Conservation (phyloP, 2,113 vertebrate species). For the Carassius auratus region DNA sequence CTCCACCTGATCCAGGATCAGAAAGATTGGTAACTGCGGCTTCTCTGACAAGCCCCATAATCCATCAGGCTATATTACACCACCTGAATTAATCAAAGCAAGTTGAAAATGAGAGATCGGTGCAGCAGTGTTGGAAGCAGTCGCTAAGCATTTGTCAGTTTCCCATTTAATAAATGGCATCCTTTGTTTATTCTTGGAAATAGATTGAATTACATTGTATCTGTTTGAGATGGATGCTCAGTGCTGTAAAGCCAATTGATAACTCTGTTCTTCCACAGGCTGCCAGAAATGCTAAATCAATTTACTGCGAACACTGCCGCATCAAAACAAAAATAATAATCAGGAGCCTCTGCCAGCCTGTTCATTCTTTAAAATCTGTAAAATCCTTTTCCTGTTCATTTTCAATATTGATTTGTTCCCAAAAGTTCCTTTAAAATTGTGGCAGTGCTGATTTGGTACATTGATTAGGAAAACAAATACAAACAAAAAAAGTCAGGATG, state of each 20-base stretch:
- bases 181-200: conserved; percentile 37
- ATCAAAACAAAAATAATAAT: conserved; percentile 49
- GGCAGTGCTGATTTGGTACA: not conserved
- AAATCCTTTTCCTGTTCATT: conserved; percentile 27
- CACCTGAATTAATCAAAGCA: conserved; percentile 39
- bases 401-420: conserved; percentile 29
- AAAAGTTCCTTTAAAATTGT: conserved; percentile 10
- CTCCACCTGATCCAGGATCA: conserved; percentile 39
- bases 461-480: not conserved
- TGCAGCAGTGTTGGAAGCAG: conserved; percentile 27
- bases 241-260: conserved; percentile 33
- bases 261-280: conserved; percentile 32
- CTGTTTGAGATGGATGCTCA: conserved; percentile 20
- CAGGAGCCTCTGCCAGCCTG: conserved; percentile 10
- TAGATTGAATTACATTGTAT: conserved; percentile 35
- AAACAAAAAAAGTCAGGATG: not conserved
- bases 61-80: conserved; percentile 39
- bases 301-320: conserved; percentile 14
- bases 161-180: conserved; percentile 32
- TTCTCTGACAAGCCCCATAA: conserved; percentile 34
- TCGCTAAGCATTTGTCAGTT: conserved; percentile 29
- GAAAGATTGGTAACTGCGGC: conserved; percentile 28
- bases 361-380: conserved; percentile 6
- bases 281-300: conserved; percentile 44
- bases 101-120: conserved; percentile 35